These are phyloP conservation scores for Sander vitreus DNA, from an alignment of 2,113 vertebrate species.

Conservation along the genomic window DNA sequence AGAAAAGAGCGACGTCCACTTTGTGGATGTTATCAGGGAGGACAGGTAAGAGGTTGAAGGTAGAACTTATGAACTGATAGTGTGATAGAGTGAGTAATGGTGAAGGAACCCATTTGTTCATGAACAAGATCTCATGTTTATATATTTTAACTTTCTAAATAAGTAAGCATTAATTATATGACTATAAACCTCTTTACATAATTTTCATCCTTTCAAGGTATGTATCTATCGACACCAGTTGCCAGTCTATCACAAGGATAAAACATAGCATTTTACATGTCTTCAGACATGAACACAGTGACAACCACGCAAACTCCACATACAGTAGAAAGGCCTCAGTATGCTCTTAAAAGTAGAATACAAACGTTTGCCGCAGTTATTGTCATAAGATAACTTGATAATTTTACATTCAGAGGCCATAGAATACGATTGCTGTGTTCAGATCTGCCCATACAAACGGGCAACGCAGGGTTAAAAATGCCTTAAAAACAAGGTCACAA, in stretches of 20 bases:
- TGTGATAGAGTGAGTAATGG: not conserved
- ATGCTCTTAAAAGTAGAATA: not conserved
- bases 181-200: conserved; percentile 12
- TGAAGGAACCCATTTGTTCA: not conserved
- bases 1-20: conserved; percentile 95
- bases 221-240: not conserved
- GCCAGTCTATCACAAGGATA: not conserved
- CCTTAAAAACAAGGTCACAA: not conserved
- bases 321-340: not conserved
- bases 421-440: not conserved
- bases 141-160: not conserved
- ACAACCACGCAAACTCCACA: not conserved
- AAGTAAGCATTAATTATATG: not conserved
- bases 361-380: not conserved
- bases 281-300: not conserved
- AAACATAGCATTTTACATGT: not conserved
- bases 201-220: not conserved
- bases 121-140: not conserved
- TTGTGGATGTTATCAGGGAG: conserved; percentile 98
- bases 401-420: not conserved
- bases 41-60: conserved; percentile 89
- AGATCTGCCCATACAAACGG: not conserved
- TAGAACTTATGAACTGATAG: conserved; percentile 33
- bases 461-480: not conserved
- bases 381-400: not conserved